Percentiles rank a stretch among this genome's conserved stretches.
Evolutionary conservation across 2,888 invertebrate species (phyloP).

Genomic region (Drosophila barbarae): DNA sequence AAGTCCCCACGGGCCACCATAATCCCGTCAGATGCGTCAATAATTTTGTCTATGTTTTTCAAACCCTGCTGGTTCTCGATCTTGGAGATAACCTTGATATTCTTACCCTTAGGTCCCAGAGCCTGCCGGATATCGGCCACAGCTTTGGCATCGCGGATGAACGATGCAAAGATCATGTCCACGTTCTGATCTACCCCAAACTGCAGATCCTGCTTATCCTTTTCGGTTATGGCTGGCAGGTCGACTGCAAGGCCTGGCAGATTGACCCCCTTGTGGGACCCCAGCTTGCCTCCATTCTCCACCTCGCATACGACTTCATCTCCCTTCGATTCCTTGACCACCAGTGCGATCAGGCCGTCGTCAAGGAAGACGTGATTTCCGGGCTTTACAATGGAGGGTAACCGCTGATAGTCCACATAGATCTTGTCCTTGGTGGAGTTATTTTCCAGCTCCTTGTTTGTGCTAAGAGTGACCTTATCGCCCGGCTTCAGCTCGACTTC

Average conservation of each 20-base stretch:
- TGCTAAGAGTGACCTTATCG: slow-evolving; percentile 89
- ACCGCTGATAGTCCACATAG: slow-evolving; percentile 95
- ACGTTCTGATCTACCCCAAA: slow-evolving; percentile 92
- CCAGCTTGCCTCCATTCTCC: slow-evolving; percentile 96
- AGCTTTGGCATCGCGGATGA: slow-evolving; percentile 94
- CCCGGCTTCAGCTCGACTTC: slow-evolving; percentile 93
- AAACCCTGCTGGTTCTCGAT: slow-evolving; percentile 99
- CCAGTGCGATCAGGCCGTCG: slow-evolving; percentile 95
- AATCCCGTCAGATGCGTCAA: slow-evolving; percentile 95
- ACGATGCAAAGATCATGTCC: slow-evolving; percentile 98
- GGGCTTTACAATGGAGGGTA: slow-evolving; percentile 90
- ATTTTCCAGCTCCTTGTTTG: slow-evolving; percentile 87
- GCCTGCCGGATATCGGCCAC: slow-evolving; percentile 90
- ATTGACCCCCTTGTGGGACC: slow-evolving; percentile 97
- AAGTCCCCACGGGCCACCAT: slow-evolving; percentile 99
- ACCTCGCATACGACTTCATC: slow-evolving; percentile 87
- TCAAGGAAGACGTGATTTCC: slow-evolving; percentile 94
- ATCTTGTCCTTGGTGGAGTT: slow-evolving; percentile 87
- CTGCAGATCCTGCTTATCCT: slow-evolving; percentile 92
- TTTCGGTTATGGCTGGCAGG: slow-evolving; percentile 96
- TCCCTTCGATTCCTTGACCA: slow-evolving; percentile 85
- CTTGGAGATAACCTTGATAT: slow-evolving; percentile 97
- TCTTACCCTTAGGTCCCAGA: slow-evolving; percentile 91
- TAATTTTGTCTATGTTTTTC: slow-evolving; percentile 95
- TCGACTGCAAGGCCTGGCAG: slow-evolving; percentile 96